Evolutionary conservation across 2,888 invertebrate species (phyloP).

Genomic region (Rhyacophila evoluta): DNA sequence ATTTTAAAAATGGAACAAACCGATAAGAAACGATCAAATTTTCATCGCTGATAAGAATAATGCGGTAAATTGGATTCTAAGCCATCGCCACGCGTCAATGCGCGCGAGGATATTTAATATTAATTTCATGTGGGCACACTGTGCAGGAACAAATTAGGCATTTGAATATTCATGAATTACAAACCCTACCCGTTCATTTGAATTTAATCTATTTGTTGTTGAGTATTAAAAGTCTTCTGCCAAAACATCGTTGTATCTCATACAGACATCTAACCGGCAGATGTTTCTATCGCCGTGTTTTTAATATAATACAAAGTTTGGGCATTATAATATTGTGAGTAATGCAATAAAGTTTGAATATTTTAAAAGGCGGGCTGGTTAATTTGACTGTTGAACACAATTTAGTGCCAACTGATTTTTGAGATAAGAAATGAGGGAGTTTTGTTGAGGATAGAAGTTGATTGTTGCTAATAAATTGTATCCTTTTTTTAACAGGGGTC

Average conservation of each 20-base stretch:
- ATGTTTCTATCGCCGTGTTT: conserved; percentile 43
- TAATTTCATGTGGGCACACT: conserved; percentile 51
- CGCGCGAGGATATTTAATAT: conserved; percentile 28
- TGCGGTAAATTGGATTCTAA: conserved; percentile 42
- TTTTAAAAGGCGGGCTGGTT: conserved; percentile 44
- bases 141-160: conserved; percentile 41
- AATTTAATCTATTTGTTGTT: conserved; percentile 35
- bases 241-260: conserved; percentile 46
- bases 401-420: conserved; percentile 39
- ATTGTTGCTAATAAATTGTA: conserved; percentile 3
- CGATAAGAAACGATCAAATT: conserved; percentile 43
- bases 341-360: conserved; percentile 49
- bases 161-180: conserved; percentile 48
- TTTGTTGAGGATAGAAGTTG: conserved; percentile 26
- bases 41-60: conserved; percentile 46
- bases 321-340: conserved; percentile 36
- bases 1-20: conserved; percentile 30
- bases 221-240: conserved; percentile 43
- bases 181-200: conserved; percentile 36
- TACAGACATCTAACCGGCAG: conserved; percentile 43
- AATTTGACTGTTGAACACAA: conserved; percentile 49
- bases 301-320: conserved; percentile 30
- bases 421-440: conserved; percentile 27
- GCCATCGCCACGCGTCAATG: conserved; percentile 9
- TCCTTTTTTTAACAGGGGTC: neutral